phyloP scores from a whole-genome alignment of 2,797 vertebrate genomes.

The Avahi laniger region DNA sequence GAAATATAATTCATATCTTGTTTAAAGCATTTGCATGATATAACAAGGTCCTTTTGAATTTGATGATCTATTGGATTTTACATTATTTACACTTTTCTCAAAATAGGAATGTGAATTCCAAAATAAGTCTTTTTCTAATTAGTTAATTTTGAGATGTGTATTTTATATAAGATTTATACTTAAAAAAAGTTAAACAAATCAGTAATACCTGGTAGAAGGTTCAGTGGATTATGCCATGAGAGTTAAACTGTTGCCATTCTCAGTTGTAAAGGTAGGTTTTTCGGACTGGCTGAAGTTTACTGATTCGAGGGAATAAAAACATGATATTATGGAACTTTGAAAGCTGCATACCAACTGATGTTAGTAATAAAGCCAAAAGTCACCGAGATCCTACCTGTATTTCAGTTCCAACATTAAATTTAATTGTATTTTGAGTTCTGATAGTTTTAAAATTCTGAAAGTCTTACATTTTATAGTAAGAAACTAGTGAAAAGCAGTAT shows the following conservation, averaged over 20 bases:
- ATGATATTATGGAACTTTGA: background rate
- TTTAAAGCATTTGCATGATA: background rate
- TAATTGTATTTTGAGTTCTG: constrained; percentile 40
- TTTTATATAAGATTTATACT: constrained; percentile 16
- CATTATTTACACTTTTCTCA: constrained; percentile 48
- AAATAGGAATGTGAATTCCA: constrained; percentile 3
- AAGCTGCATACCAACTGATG: background rate
- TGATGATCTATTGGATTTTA: background rate
- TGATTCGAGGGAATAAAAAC: background rate
- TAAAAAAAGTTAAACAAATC: background rate
- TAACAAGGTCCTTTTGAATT: constrained; percentile 29
- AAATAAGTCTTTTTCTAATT: background rate
- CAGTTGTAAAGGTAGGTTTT: background rate
- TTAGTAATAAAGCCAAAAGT: background rate
- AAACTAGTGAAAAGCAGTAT: background rate
- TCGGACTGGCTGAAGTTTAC: background rate
- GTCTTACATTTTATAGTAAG: background rate
- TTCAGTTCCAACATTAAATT: constrained; percentile 34
- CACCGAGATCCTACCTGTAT: background rate
- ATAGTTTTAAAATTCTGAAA: constrained; percentile 37
- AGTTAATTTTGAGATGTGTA: background rate
- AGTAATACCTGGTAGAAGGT: background rate
- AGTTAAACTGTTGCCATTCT: background rate
- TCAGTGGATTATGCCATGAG: background rate
- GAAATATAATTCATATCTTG: background rate